Conservation (phyloP, 2,113 vertebrate genomes). For the Elaphurus davidianus region DNA sequence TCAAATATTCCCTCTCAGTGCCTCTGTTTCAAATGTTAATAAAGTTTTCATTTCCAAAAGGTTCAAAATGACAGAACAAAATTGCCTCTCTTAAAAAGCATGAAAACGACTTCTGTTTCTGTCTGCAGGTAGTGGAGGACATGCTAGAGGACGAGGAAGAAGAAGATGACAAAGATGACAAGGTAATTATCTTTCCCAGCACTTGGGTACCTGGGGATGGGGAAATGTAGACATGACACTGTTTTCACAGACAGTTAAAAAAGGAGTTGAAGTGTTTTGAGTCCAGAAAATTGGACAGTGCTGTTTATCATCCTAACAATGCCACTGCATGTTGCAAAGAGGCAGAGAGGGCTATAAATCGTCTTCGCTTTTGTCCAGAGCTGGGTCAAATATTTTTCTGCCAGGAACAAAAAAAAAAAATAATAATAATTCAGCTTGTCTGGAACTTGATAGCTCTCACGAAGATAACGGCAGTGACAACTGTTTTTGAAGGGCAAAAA, state of each 20-base stretch:
- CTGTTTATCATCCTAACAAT: conserved; percentile 89
- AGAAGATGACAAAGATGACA: conserved; percentile 99
- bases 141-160: conserved; percentile 98
- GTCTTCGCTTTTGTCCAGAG: conserved; percentile 78
- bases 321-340: conserved; percentile 76
- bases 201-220: conserved; percentile 84
- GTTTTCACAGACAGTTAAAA: conserved; percentile 88
- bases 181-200: conserved; percentile 96
- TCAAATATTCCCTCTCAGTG: conserved; percentile 64
- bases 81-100: conserved; percentile 77
- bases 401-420: conserved; percentile 72
- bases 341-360: conserved; percentile 82
- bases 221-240: conserved; percentile 87
- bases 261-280: conserved; percentile 85
- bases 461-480: conserved; percentile 81
- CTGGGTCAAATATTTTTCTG: conserved; percentile 81
- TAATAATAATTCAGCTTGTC: conserved; percentile 81
- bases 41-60: conserved; percentile 82
- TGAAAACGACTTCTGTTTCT: conserved; percentile 83
- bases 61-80: conserved; percentile 82
- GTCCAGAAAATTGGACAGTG: conserved; percentile 87
- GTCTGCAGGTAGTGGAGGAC: conserved; percentile 96
- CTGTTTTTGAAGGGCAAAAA: conserved; percentile 85
- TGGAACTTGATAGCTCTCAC: conserved; percentile 83
- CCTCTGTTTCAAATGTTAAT: conserved; percentile 80